These are phyloP conservation scores for Catocala sponsa DNA, from an alignment of 2,888 invertebrate genomes.

Conservation along the genomic window DNA sequence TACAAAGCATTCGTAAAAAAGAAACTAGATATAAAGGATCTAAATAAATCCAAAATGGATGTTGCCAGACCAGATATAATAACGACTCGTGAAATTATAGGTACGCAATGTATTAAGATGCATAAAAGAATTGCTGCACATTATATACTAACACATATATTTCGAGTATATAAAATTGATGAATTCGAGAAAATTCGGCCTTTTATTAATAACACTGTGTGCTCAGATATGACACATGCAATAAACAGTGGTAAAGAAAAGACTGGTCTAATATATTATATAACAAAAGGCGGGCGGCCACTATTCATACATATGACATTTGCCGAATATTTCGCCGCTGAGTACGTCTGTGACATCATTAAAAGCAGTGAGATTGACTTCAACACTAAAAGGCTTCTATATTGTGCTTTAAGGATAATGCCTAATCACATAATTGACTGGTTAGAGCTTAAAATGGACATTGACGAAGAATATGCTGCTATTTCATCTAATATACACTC, in stretches of 20 bases:
- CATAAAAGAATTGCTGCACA: neutral
- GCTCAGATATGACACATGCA: neutral
- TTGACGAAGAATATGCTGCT: neutral
- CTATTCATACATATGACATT: slow-evolving; percentile 19
- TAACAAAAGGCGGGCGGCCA: slow-evolving; percentile 3
- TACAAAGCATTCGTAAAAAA: neutral
- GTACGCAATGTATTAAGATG: neutral
- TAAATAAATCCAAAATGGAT: neutral
- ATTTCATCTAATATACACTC: neutral
- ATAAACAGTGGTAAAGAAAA: slow-evolving; percentile 8
- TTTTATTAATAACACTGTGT: neutral
- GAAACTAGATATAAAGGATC: neutral
- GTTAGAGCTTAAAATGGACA: neutral
- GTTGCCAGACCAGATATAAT: neutral
- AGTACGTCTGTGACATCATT: slow-evolving; percentile 13
- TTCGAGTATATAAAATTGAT: neutral
- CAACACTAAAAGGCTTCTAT: neutral
- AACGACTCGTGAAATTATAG: neutral
- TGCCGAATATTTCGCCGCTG: slow-evolving; percentile 15
- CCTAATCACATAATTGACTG: neutral
- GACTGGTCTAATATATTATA: slow-evolving; percentile 8
- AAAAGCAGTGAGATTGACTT: slow-evolving; percentile 1
- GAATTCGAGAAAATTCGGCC: slow-evolving; percentile 10
- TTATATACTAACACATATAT: neutral
- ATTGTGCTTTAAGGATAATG: neutral